phyloP scores from a whole-genome alignment of 2,797 vertebrate genomes.

The Pempheris klunzingeri region DNA sequence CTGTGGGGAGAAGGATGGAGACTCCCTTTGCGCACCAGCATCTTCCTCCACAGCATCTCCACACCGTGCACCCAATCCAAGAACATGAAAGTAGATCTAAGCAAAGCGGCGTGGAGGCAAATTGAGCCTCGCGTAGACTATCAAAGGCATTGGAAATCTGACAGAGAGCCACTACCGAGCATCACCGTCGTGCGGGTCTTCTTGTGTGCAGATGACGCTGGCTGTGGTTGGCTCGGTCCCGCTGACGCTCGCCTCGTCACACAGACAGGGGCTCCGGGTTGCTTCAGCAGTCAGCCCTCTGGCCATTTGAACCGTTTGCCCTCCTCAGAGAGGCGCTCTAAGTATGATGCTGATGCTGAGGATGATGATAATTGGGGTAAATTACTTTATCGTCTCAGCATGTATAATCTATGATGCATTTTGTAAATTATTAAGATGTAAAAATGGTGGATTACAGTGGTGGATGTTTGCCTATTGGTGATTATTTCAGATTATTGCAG shows the following conservation, averaged over 20 bases:
- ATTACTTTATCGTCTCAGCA: background rate
- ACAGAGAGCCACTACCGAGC: slow-evolving; percentile 61
- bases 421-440: background rate
- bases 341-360: too few relatives aligned
- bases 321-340: slow-evolving; percentile 27
- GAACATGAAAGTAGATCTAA: slow-evolving; percentile 19
- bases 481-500: background rate
- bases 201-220: slow-evolving; percentile 78
- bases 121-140: slow-evolving; percentile 5
- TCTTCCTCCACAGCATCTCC: slow-evolving; percentile 58
- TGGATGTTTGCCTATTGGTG: background rate
- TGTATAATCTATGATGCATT: background rate
- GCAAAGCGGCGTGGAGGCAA: background rate
- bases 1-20: slow-evolving; percentile 56
- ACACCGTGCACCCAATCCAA: background rate
- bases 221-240: slow-evolving; percentile 78
- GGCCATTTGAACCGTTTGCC: slow-evolving; percentile 56
- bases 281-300: slow-evolving; percentile 57
- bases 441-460: background rate
- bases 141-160: slow-evolving; percentile 37
- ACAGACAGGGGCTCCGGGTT: slow-evolving; percentile 61
- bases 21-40: slow-evolving; percentile 68
- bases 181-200: slow-evolving; percentile 63
- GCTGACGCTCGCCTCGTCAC: slow-evolving; percentile 81
- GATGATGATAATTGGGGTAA: background rate